Evolutionary conservation across 2,888 invertebrate species (phyloP), one percentile per base, ranked within the genome.

Genomic region (Marronus borbonicus): DNA sequence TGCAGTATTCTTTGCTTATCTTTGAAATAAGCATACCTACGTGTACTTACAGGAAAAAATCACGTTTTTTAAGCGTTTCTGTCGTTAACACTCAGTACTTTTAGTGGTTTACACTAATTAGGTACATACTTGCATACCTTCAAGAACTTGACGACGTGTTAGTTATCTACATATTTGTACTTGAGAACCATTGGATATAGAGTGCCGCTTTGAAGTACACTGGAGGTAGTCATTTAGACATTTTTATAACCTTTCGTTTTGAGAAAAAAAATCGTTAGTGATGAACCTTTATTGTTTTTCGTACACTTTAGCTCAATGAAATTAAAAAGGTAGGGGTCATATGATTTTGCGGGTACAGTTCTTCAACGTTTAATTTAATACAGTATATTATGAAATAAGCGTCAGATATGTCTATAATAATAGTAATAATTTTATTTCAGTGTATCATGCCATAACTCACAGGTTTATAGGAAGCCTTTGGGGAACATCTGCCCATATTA

Each of bases 21-120:
- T 55, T 4, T n/a, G 1, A n/a, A 50, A 50, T 14, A 17, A 55
- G 17, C n/a, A 17, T n/a, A n/a, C n/a, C 44, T 44, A 55, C 14
- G 7, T 7, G 55, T 55, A n/a, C n/a, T 2, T 55, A 55, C 4
- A n/a, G 1, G 17, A 1, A 5, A 4, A 52, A 52, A 17, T 52
- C 7, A 55, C 17, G 12, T 17, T 5, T 24, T 17, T 4, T 55
- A 55, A 55, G 5, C 55, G 55, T 55, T 55, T 55, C 55, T n/a
- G 3, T 17, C 55, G 4, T 55, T 17, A 55, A 3, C 55, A 17
- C 17, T 55, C 17, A 17, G 55, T 55, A 17, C 55, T 55, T 55
- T 65, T 65, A 8, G 17, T 65, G 31, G 17, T 65, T 39, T n/a
- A 39, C 28, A 65, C 36, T 65, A 65, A 65, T 65, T 65, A 36